A percentile compares a stretch with the other conserved stretches of the same genome.
These are phyloP conservation scores for Bos javanicus DNA, from an alignment of 2,113 vertebrate species.

Conservation along the genomic window DNA sequence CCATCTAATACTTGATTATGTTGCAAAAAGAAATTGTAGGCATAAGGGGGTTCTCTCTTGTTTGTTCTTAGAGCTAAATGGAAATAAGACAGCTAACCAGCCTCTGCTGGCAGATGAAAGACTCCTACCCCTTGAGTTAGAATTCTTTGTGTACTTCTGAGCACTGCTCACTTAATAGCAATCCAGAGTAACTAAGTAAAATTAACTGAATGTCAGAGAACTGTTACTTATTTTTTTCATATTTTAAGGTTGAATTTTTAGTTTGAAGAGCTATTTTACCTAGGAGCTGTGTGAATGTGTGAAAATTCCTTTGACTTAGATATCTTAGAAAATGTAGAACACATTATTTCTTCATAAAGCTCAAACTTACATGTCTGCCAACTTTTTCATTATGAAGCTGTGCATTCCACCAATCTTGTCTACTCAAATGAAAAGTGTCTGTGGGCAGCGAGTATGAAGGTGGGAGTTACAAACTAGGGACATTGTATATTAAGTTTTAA, in stretches of 20 bases:
- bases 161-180: background rate
- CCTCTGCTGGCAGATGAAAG: background rate
- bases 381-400: constrained; percentile 29
- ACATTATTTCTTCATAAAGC: constrained; percentile 14
- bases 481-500: constrained; percentile 32
- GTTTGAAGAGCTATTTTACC: background rate
- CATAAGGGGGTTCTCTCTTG: background rate
- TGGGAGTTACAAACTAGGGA: background rate
- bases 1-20: background rate
- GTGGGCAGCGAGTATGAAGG: background rate
- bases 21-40: background rate
- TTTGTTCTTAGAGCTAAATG: background rate
- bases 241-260: constrained; percentile 2
- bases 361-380: background rate
- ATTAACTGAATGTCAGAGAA: background rate
- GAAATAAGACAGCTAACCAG: background rate
- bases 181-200: background rate
- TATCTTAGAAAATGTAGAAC: constrained; percentile 13
- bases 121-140: background rate
- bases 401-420: background rate
- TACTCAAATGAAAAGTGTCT: background rate
- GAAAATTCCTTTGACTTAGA: constrained; percentile 38
- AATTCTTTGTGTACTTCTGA: background rate
- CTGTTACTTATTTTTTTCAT: background rate
- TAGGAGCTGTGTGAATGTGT: background rate